Percentiles rank a stretch among this genome's conserved stretches.
These are phyloP conservation scores for Colossoma macropomum DNA, from an alignment of 2,113 vertebrate species.

Conservation along the genomic window DNA sequence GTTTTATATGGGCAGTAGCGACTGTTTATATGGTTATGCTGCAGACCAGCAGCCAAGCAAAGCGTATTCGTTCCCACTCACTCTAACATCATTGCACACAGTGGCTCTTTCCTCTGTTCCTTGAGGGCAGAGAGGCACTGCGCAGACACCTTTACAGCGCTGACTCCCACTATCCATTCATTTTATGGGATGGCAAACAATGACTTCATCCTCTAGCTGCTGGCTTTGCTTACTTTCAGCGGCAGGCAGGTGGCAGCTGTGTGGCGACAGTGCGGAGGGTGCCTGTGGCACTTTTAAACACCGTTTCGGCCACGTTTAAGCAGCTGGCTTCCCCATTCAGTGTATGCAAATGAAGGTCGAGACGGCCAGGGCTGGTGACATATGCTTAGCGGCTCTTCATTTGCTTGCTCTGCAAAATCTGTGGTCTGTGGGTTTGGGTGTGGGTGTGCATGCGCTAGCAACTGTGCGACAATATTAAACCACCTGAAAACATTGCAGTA, in stretches of 20 bases:
- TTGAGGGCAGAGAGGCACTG: background rate
- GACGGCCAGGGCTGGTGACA: slow-evolving; percentile 80
- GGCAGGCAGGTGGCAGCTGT: slow-evolving; percentile 73
- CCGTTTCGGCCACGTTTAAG: slow-evolving; percentile 68
- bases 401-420: slow-evolving; percentile 70
- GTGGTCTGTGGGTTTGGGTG: slow-evolving; percentile 18
- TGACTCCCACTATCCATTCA: background rate
- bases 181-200: background rate
- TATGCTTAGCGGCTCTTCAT: slow-evolving; percentile 83
- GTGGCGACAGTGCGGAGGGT: slow-evolving; percentile 63
- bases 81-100: background rate
- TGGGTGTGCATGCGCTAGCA: background rate
- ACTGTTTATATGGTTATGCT: slow-evolving; percentile 9
- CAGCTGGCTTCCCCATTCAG: slow-evolving; percentile 82
- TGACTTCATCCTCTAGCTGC: slow-evolving; percentile 15
- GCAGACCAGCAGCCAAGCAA: slow-evolving; percentile 23
- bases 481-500: no score
- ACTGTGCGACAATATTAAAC: no score
- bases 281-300: slow-evolving; percentile 78
- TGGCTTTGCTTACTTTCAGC: slow-evolving; percentile 47
- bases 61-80: background rate
- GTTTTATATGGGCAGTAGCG: background rate
- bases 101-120: slow-evolving; percentile 21
- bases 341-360: slow-evolving; percentile 82
- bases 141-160: background rate